Conservation (phyloP, 2,113 vertebrate species). For the Engystomops pustulosus region DNA sequence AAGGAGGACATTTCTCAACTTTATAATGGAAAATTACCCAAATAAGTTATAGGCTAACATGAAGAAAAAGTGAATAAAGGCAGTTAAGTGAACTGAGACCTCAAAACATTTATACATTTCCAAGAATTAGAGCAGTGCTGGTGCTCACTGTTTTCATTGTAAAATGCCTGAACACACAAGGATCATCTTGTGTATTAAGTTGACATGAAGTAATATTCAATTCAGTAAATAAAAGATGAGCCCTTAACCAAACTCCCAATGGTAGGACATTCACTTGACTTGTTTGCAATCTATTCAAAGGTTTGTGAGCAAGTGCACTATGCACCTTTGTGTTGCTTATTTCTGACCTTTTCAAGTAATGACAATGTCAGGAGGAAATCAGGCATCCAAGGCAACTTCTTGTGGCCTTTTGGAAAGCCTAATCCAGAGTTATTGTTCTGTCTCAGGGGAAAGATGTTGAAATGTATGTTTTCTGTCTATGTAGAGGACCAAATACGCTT, state of each 20-base stretch:
- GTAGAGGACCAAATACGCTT: background rate
- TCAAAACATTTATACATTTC: no score
- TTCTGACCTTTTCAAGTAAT: constrained; percentile 1
- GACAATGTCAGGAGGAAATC: background rate
- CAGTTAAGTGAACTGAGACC: no score
- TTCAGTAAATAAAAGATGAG: background rate
- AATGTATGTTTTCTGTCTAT: background rate
- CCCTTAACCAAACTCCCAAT: background rate
- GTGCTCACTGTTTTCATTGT: background rate
- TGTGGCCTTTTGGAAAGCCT: background rate
- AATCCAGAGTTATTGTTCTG: background rate
- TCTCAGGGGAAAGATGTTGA: background rate
- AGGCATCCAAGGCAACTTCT: background rate
- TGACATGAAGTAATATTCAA: background rate
- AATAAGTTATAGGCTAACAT: background rate
- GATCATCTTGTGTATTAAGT: background rate
- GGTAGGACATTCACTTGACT: constrained; percentile 1
- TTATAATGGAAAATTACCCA: background rate
- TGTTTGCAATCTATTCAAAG: background rate
- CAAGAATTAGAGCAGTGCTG: background rate
- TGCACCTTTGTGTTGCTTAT: background rate
- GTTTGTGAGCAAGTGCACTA: background rate
- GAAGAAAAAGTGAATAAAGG: no score
- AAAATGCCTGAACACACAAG: background rate
- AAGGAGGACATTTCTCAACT: background rate